These are phyloP conservation scores for Porites lutea DNA, from an alignment of 64 coral and sea anemone species.

Conservation along the genomic window DNA sequence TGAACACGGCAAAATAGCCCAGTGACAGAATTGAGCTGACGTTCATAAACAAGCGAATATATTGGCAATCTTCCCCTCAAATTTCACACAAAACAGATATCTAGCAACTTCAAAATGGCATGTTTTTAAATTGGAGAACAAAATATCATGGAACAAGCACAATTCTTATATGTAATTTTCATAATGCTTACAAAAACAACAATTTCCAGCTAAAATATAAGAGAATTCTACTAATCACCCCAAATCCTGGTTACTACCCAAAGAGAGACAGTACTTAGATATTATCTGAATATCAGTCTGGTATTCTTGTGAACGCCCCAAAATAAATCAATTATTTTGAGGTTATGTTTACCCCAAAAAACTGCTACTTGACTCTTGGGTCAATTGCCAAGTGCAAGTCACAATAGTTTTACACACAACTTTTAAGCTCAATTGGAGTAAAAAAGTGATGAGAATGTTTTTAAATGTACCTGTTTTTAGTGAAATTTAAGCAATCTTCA, in stretches of 20 bases:
- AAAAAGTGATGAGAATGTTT: slow-evolving; percentile 32
- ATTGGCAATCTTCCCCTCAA: slow-evolving; percentile 2
- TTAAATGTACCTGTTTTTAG: slow-evolving; percentile 47
- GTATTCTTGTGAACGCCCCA: slow-evolving; percentile 56
- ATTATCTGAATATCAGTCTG: slow-evolving; percentile 54
- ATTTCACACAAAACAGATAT: background rate
- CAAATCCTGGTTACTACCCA: slow-evolving; percentile 48
- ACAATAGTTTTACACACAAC: slow-evolving; percentile 49
- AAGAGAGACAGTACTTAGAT: too few relatives aligned
- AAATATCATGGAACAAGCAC: slow-evolving; percentile 10
- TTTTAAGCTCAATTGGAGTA: slow-evolving; percentile 24
- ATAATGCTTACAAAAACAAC: slow-evolving; percentile 51
- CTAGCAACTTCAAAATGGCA: too few relatives aligned
- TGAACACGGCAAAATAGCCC: too few relatives aligned
- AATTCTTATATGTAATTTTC: slow-evolving; percentile 42
- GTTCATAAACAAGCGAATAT: too few relatives aligned
- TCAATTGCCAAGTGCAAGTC: slow-evolving; percentile 66
- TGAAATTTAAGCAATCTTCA: slow-evolving; percentile 26
- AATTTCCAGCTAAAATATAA: slow-evolving; percentile 55
- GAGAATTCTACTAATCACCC: slow-evolving; percentile 37
- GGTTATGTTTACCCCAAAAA: slow-evolving; percentile 45
- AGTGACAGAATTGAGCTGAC: too few relatives aligned
- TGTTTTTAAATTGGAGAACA: background rate
- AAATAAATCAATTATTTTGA: slow-evolving; percentile 62
- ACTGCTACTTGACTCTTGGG: slow-evolving; percentile 54